phyloP scores from a whole-genome alignment of 2,888 invertebrate species.

The Neuroscelio doddi region DNA sequence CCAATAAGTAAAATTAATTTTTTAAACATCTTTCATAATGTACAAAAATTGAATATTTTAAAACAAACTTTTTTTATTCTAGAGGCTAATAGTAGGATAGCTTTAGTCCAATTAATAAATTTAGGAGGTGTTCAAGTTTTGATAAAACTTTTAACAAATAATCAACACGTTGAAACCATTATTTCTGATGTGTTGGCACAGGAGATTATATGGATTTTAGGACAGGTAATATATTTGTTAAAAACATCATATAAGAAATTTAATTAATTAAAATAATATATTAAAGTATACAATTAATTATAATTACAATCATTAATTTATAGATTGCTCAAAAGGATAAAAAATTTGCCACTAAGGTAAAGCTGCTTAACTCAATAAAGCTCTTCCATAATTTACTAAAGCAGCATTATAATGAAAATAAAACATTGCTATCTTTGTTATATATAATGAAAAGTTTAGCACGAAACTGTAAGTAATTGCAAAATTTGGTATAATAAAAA shows the following conservation, averaged over 20 bases:
- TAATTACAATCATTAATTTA: conserved; percentile 1
- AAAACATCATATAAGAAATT: no score
- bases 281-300: not conserved
- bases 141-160: conserved; percentile 74
- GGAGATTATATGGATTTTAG: conserved; percentile 77
- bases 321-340: conserved; percentile 72
- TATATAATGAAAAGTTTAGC: conserved; percentile 77
- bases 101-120: conserved; percentile 74
- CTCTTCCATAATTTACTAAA: conserved; percentile 77
- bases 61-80: conserved; percentile 62
- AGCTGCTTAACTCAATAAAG: conserved; percentile 76
- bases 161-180: conserved; percentile 74
- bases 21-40: not conserved
- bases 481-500: not conserved
- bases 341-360: conserved; percentile 80
- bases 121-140: conserved; percentile 76
- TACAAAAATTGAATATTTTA: not conserved
- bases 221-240: conserved; percentile 71
- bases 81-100: conserved; percentile 75
- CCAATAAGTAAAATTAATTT: conserved; percentile 51
- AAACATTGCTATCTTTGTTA: conserved; percentile 75
- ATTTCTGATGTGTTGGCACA: conserved; percentile 75
- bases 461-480: conserved; percentile 74
- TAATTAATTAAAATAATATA: not conserved
- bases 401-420: conserved; percentile 76